Conservation (phyloP, 1,140 invertebrate genomes). For the Homalodisca vitripennis region DNA sequence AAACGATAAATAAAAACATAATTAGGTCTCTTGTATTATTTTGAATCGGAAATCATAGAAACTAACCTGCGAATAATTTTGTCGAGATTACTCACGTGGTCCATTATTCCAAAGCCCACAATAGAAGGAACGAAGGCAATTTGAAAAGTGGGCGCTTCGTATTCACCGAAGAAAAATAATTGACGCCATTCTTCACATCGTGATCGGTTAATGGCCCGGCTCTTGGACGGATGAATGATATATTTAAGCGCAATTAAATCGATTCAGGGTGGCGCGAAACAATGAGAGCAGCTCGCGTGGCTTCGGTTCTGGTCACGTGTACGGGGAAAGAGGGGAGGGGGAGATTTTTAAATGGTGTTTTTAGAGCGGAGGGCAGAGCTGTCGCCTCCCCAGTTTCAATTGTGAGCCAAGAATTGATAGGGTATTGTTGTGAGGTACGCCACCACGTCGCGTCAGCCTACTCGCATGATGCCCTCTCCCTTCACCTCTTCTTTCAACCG, state of each 20-base stretch:
- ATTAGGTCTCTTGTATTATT: too few relatives aligned
- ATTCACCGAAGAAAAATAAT: constrained; percentile 14
- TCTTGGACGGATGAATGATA: neutral
- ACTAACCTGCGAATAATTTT: neutral
- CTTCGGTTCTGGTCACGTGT: neutral
- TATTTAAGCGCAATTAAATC: constrained; percentile 20
- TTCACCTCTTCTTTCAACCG: too few relatives aligned
- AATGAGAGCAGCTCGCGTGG: constrained; percentile 2
- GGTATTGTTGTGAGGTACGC: constrained; percentile 2
- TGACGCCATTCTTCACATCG: constrained; percentile 4
- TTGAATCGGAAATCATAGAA: neutral
- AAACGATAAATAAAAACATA: neutral
- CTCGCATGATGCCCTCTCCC: neutral
- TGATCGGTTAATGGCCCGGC: neutral
- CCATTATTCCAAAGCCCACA: constrained; percentile 5
- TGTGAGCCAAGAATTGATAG: constrained; percentile 6
- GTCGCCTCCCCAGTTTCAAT: neutral
- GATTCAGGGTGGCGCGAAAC: neutral
- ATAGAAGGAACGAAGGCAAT: constrained; percentile 7
- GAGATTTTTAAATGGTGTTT: constrained; percentile 23
- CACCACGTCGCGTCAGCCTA: neutral
- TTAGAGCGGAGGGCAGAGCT: neutral
- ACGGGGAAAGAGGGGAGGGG: neutral
- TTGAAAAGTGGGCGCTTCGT: neutral
- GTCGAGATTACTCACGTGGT: neutral